Evolutionary conservation across 2,797 vertebrate genomes (phyloP).

Genomic region (Coregonus sp.): DNA sequence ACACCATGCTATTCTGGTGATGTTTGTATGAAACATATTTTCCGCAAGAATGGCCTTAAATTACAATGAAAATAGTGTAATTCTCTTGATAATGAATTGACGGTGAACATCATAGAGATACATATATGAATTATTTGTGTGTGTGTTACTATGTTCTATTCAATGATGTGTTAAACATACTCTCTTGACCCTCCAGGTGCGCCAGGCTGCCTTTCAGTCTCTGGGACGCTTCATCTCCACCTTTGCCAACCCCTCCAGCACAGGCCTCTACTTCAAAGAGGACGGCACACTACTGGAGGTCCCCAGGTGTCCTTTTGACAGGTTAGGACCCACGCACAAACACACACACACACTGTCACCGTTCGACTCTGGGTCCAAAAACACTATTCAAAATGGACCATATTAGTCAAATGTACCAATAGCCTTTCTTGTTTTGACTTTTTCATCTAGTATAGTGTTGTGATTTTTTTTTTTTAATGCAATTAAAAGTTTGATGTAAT

Average conservation of each 20-base stretch:
- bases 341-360: neutral
- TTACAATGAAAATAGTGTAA: no score
- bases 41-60: neutral
- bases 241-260: conserved; percentile 86
- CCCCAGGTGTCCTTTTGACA: conserved; percentile 65
- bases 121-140: neutral
- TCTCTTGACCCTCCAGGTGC: conserved; percentile 73
- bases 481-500: no score
- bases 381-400: neutral
- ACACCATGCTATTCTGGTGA: neutral
- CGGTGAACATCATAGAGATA: neutral
- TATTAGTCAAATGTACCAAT: neutral
- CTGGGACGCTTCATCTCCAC: conserved; percentile 91
- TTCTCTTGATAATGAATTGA: neutral
- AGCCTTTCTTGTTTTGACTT: no score
- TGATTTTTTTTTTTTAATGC: no score
- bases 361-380: no score
- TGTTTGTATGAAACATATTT: neutral
- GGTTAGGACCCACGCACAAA: conserved; percentile 46
- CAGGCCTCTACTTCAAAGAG: conserved; percentile 82
- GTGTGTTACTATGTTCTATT: neutral
- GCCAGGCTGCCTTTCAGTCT: conserved; percentile 90
- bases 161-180: neutral
- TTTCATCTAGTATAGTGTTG: no score
- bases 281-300: conserved; percentile 78